Conservation (phyloP, 2,797 vertebrate genomes). For the Danionella dracula region DNA sequence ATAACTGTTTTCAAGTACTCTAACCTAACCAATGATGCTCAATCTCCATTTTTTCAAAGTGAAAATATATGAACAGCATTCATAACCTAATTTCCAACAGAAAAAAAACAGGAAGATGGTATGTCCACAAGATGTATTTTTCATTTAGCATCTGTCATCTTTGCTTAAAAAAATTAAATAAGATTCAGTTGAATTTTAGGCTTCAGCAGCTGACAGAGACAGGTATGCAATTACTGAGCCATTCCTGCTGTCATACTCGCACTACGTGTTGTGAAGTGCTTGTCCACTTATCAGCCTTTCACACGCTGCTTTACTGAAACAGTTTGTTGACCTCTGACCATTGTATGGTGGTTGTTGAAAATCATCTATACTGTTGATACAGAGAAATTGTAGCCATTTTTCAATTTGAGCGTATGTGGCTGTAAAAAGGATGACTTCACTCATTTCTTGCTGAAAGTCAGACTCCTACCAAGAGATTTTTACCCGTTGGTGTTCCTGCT, state of each 20-base stretch:
- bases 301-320: neutral
- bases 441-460: neutral
- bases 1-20: too few species aligned
- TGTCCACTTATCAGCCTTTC: neutral
- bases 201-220: neutral
- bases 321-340: conserved; percentile 1
- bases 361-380: neutral
- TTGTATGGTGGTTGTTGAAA: neutral
- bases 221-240: conserved; percentile 7
- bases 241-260: conserved; percentile 6
- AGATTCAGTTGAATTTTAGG: neutral
- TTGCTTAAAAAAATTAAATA: neutral
- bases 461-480: neutral
- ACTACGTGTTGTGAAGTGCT: neutral
- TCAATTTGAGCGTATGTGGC: neutral
- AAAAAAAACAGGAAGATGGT: too few species aligned
- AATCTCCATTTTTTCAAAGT: too few species aligned
- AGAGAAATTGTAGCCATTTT: neutral
- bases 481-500: neutral
- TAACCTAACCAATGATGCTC: too few species aligned
- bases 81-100: too few species aligned
- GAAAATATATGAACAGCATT: too few species aligned
- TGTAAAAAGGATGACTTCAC: neutral
- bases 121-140: too few species aligned
- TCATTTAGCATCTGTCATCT: too few species aligned